These are phyloP conservation scores for Fissipunctia ypsillon DNA, from an alignment of 2,888 invertebrate species.

Conservation along the genomic window DNA sequence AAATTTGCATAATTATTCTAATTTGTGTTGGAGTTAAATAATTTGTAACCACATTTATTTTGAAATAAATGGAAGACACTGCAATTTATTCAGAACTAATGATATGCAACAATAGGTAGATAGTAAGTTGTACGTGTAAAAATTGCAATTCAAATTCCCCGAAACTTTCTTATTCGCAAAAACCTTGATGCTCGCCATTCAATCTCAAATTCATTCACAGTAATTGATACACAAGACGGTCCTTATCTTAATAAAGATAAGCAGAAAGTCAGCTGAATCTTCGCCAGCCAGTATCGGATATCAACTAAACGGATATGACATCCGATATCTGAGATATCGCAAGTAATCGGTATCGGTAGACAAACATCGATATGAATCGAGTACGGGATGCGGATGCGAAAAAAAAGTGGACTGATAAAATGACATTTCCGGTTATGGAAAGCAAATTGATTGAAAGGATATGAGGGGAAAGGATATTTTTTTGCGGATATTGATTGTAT, in stretches of 20 bases:
- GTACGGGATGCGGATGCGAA: conserved; percentile 71
- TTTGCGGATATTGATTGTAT: conserved; percentile 14
- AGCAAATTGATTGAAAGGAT: conserved; percentile 57
- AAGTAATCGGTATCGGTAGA: conserved; percentile 47
- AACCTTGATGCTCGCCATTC: background rate
- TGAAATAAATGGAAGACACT: background rate
- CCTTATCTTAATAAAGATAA: conserved; percentile 32
- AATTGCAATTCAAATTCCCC: conserved; percentile 18
- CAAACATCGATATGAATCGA: conserved; percentile 58
- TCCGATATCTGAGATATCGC: conserved; percentile 70
- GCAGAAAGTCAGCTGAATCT: conserved; percentile 48
- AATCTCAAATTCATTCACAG: conserved; percentile 47
- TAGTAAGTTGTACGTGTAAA: conserved; percentile 5
- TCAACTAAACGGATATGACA: conserved; percentile 77
- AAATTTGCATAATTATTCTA: conserved; percentile 3
- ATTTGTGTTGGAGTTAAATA: background rate
- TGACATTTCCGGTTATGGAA: conserved; percentile 71
- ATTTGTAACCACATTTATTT: background rate
- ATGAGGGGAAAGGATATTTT: conserved; percentile 31
- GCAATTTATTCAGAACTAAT: background rate
- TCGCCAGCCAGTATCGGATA: conserved; percentile 66
- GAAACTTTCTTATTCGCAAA: conserved; percentile 17
- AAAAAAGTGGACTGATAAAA: conserved; percentile 76
- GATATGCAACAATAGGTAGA: background rate
- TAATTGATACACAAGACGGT: conserved; percentile 42